These are phyloP conservation scores for Ommatoiulus sabulosus DNA, from an alignment of 2,888 invertebrate genomes.

Conservation along the genomic window DNA sequence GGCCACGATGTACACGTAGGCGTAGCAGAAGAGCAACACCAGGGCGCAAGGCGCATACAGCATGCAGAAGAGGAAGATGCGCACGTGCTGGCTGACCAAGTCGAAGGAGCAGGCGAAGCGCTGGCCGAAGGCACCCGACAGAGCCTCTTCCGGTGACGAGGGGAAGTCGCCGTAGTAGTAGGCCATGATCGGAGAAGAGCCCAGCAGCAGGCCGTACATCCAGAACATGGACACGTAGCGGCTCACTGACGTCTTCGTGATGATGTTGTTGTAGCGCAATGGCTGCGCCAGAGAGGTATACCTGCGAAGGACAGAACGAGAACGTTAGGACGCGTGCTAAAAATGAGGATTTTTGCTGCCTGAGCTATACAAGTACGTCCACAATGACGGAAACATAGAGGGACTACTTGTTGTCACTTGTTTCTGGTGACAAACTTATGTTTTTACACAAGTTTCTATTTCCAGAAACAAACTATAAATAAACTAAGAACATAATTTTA, in stretches of 20 bases:
- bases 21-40: constrained; percentile 73
- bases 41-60: constrained; percentile 75
- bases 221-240: constrained; percentile 73
- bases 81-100: constrained; percentile 71
- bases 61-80: constrained; percentile 73
- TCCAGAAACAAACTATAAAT: too few relatives aligned
- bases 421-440: too few relatives aligned
- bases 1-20: constrained; percentile 75
- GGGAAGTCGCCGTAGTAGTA: constrained; percentile 64
- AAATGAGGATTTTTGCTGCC: too few relatives aligned
- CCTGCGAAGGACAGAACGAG: not conserved
- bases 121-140: too few relatives aligned
- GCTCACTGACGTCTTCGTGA: constrained; percentile 74
- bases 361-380: too few relatives aligned
- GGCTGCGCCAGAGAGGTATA: constrained; percentile 75
- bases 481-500: too few relatives aligned
- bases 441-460: too few relatives aligned
- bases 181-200: constrained; percentile 72
- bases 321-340: too few relatives aligned
- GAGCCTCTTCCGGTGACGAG: not conserved
- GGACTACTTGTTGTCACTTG: not conserved
- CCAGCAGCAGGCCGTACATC: constrained; percentile 73
- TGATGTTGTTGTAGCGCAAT: constrained; percentile 74
- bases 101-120: constrained; percentile 61
- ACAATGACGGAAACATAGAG: too few relatives aligned